Percentiles rank a stretch among this genome's conserved stretches.
phyloP scores from a whole-genome alignment of 1,140 invertebrate species.

The Drosophila novamexicana region DNA sequence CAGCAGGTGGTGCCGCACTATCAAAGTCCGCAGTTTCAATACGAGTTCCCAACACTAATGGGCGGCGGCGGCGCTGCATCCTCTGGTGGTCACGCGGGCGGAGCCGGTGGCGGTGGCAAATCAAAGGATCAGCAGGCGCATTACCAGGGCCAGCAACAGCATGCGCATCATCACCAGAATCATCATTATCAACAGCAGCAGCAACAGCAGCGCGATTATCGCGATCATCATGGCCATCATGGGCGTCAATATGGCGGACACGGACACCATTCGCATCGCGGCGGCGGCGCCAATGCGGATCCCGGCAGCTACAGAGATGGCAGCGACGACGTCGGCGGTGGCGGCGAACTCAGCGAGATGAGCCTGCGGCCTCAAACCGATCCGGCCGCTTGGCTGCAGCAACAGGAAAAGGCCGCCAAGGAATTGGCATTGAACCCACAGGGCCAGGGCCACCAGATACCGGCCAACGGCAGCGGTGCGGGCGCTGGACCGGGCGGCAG shows the following conservation, averaged over 20 bases:
- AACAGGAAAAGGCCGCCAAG: constrained; percentile 82
- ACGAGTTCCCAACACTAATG: constrained; percentile 92
- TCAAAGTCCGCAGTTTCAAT: constrained; percentile 89
- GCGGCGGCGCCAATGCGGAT: constrained; percentile 42
- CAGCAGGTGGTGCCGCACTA: constrained; percentile 78
- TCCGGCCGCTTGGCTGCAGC: constrained; percentile 79
- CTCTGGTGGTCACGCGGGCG: constrained; percentile 80
- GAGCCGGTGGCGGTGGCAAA: constrained; percentile 48
- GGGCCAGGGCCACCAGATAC: constrained; percentile 83
- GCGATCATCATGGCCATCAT: constrained; percentile 65
- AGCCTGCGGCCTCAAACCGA: constrained; percentile 83
- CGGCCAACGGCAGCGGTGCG: constrained; percentile 56
- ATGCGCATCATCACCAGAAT: constrained; percentile 55
- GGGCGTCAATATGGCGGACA: constrained; percentile 58
- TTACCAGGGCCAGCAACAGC: constrained; percentile 59
- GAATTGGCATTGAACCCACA: constrained; percentile 84
- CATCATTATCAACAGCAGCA: constrained; percentile 62
- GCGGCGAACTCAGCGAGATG: constrained; percentile 63
- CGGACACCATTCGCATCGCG: constrained; percentile 60
- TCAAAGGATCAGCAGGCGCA: constrained; percentile 51
- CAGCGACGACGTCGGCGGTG: constrained; percentile 68
- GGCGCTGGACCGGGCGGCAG: constrained; percentile 52
- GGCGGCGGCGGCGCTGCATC: constrained; percentile 49
- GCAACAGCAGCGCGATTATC: constrained; percentile 71
- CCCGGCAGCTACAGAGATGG: constrained; percentile 68